These are phyloP conservation scores for Caenorhabditis afra DNA, from an alignment of 2,888 invertebrate genomes.

Conservation along the genomic window DNA sequence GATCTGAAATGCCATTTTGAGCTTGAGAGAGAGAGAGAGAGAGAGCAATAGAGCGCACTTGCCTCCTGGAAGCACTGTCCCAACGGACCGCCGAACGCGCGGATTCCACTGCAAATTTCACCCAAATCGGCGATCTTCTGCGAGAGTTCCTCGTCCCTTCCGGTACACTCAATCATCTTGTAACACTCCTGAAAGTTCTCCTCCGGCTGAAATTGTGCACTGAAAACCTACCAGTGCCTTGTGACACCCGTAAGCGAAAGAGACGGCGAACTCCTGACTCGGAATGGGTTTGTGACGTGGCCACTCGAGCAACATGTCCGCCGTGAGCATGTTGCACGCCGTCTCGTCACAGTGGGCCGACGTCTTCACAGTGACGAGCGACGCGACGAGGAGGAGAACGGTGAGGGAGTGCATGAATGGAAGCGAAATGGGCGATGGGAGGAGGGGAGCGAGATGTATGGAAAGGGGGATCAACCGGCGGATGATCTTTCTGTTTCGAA, in stretches of 20 bases:
- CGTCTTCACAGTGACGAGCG: no score
- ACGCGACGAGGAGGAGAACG: no score
- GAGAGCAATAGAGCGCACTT: neutral
- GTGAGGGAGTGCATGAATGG: no score
- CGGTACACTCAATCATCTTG: slow-evolving; percentile 20
- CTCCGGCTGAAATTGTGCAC: neutral
- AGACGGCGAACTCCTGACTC: neutral
- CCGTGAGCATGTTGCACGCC: no score
- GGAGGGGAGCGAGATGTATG: no score
- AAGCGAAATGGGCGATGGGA: no score
- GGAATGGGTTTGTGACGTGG: slow-evolving; percentile 37
- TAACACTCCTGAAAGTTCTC: slow-evolving; percentile 6
- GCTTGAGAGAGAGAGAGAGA: no score
- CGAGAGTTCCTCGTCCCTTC: slow-evolving; percentile 15
- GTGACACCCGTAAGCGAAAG: neutral
- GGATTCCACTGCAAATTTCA: slow-evolving; percentile 24
- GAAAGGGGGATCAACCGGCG: no score
- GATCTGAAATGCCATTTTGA: slow-evolving; percentile 19
- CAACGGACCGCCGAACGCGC: slow-evolving; percentile 16
- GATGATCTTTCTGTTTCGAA: no score
- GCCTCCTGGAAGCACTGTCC: slow-evolving; percentile 9
- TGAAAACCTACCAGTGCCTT: slow-evolving; percentile 12
- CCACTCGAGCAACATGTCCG: no score
- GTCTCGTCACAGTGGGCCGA: no score
- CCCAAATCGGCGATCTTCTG: slow-evolving; percentile 20